Percentiles rank a stretch among this genome's conserved stretches.
Evolutionary conservation across 2,888 invertebrate genomes (phyloP).

Genomic region (Myopa testacea): DNA sequence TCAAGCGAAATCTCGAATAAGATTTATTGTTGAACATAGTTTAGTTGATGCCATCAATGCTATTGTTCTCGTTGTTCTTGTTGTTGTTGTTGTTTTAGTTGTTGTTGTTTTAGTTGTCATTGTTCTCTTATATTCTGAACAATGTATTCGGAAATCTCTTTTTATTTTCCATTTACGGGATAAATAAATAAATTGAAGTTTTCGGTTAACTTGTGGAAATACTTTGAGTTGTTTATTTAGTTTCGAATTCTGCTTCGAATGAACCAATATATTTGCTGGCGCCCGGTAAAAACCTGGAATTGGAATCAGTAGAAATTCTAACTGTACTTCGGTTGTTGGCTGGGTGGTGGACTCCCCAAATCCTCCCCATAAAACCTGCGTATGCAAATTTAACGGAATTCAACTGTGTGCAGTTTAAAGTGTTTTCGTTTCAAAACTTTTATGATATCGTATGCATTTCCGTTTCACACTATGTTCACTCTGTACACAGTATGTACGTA

Average conservation of each 20-base stretch:
- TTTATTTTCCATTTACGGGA: background rate
- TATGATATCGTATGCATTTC: slow-evolving; percentile 33
- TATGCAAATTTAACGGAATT: slow-evolving; percentile 21
- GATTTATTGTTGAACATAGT: too few species aligned
- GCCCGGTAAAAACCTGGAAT: background rate
- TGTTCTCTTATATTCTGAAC: background rate
- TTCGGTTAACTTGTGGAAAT: background rate
- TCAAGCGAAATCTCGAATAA: too few species aligned
- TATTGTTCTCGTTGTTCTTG: background rate
- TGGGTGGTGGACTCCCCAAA: background rate
- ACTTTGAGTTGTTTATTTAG: slow-evolving; percentile 7
- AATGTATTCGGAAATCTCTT: background rate
- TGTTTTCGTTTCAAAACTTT: slow-evolving; percentile 37
- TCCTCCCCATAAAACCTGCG: background rate
- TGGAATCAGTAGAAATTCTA: background rate
- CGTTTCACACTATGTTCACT: slow-evolving; percentile 22
- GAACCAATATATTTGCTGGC: background rate
- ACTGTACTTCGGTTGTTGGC: background rate
- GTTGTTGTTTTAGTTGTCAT: background rate
- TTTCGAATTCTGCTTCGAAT: background rate
- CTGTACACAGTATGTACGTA: background rate
- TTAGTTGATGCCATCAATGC: too few species aligned
- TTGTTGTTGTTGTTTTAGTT: background rate
- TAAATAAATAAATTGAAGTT: slow-evolving; percentile 17
- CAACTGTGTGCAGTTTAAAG: slow-evolving; percentile 14